A percentile compares a stretch with the other conserved stretches of the same genome.
phyloP scores from a whole-genome alignment of 2,113 vertebrate genomes.

The Noturus placidus region DNA sequence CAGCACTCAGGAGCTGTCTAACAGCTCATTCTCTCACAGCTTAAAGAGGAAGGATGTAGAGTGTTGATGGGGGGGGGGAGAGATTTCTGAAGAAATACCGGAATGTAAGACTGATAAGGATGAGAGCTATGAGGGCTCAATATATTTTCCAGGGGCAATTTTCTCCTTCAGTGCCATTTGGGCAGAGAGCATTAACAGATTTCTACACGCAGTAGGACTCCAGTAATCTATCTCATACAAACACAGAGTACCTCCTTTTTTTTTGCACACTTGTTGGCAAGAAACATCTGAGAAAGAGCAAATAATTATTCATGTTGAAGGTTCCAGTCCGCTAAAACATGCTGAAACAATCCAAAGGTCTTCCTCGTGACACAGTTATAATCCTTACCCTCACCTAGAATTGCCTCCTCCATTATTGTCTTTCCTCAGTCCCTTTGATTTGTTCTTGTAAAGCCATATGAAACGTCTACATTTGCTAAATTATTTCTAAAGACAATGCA shows the following conservation, averaged over 20 bases:
- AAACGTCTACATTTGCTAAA: not conserved
- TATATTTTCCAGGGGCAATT: not conserved
- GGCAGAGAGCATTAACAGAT: not conserved
- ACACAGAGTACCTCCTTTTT: not conserved
- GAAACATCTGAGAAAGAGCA: not conserved
- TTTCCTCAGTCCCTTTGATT: not conserved
- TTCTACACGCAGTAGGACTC: not conserved
- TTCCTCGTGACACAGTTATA: conserved; percentile 1
- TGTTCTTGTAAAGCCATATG: not conserved
- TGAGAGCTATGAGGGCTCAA: not conserved
- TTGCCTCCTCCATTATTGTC: not conserved
- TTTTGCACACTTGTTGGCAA: conserved; percentile 10
- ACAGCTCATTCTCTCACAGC: conserved; percentile 10
- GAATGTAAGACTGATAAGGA: not conserved
- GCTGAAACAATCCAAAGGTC: conserved; percentile 7
- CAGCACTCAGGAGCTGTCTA: conserved; percentile 16
- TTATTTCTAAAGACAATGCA: not conserved
- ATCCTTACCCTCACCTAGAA: not conserved
- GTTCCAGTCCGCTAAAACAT: not conserved
- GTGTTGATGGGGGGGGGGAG: not conserved
- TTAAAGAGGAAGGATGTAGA: conserved; percentile 12
- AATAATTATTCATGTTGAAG: not conserved
- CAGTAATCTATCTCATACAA: not conserved
- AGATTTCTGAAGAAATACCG: not conserved
- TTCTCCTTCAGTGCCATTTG: conserved; percentile 2